Conservation (phyloP, 1,140 invertebrate species). For the Polypedilum pembai region DNA sequence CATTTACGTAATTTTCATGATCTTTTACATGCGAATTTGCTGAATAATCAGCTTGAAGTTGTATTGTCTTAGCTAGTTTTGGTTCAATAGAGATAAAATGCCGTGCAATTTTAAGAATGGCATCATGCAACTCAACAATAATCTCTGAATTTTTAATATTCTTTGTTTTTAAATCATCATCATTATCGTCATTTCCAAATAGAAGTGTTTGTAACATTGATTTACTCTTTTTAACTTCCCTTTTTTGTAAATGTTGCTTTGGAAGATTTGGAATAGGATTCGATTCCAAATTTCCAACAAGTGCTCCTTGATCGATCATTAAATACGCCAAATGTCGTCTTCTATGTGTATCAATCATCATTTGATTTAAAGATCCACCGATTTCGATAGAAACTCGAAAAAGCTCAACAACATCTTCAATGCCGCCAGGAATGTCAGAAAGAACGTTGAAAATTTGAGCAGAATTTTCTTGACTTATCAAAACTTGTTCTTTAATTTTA, state of each 20-base stretch:
- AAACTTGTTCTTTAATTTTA: slow-evolving; percentile 81
- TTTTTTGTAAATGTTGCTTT: slow-evolving; percentile 72
- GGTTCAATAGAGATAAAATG: slow-evolving; percentile 43
- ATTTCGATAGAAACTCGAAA: slow-evolving; percentile 49
- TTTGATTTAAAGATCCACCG: slow-evolving; percentile 68
- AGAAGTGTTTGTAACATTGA: slow-evolving; percentile 83
- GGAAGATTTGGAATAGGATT: slow-evolving; percentile 70
- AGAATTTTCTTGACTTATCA: slow-evolving; percentile 78
- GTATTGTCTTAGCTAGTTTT: slow-evolving; percentile 53
- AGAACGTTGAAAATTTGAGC: slow-evolving; percentile 95
- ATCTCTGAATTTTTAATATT: slow-evolving; percentile 94
- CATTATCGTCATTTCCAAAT: slow-evolving; percentile 67
- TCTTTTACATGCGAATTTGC: slow-evolving; percentile 93
- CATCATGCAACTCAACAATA: slow-evolving; percentile 91
- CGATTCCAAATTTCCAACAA: slow-evolving; percentile 83
- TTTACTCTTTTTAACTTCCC: slow-evolving; percentile 85
- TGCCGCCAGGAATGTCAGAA: slow-evolving; percentile 87
- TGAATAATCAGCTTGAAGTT: slow-evolving; percentile 84
- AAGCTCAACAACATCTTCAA: slow-evolving; percentile 77
- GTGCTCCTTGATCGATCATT: slow-evolving; percentile 90
- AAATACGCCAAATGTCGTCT: slow-evolving; percentile 88
- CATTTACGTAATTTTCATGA: slow-evolving; percentile 89
- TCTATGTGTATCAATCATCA: slow-evolving; percentile 82
- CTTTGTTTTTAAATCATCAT: slow-evolving; percentile 86
- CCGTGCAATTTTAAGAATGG: slow-evolving; percentile 63